Base-by-base conservation (phyloP, 2,888 invertebrate species). In the Tineola bisselliella region DNA sequence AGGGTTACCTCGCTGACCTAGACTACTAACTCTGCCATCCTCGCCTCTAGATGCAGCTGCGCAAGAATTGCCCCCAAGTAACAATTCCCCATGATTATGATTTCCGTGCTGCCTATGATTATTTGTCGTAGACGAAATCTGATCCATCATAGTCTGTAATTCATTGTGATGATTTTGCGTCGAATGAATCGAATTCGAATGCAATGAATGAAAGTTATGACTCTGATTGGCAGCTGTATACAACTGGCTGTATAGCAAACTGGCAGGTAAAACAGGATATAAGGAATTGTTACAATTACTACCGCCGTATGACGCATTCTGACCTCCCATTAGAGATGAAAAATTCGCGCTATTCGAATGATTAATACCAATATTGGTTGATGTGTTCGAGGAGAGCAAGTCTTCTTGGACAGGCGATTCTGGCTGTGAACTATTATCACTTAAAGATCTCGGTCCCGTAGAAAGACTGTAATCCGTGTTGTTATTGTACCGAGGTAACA, bases 331-430 rank as follows among this genome's bases (percentile, higher is more conserved):
- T 65, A 90, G 79, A 18, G 92, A 88, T 6, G 90, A 89, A 70
- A 92, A 92, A 73, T 91, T 91, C 30, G 90, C 81, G 66, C 88
- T 89, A 72, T 90, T 90, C 2, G 86, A 68, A 65, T 89, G 89
- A 66, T 89, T 90, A 66, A 89, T 88, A 12, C 89, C 89, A 66
- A 91, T 76, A 72, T 90, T 88, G 5, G 90, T 88, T 4, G 81
- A 71, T 1, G 90, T 90, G 69, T 91, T 92, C 6, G 91, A 89
- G 1, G 90, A 89, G 43, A 92, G 84, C 2, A 92, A 78, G 68
- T 94, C 93, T 71, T 93, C 93, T 81, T 94, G 94, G 13, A 94
- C 93, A 1, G 94, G 94, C 43, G 93, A 93, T 72, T 94, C 94
- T 2, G 94, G 93, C 64, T 94, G 92, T 38, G 94, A 94, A 44